A percentile compares a stretch with the other conserved stretches of the same genome.
Conservation (phyloP, 2,888 invertebrate species). For the Elmis aenea region DNA sequence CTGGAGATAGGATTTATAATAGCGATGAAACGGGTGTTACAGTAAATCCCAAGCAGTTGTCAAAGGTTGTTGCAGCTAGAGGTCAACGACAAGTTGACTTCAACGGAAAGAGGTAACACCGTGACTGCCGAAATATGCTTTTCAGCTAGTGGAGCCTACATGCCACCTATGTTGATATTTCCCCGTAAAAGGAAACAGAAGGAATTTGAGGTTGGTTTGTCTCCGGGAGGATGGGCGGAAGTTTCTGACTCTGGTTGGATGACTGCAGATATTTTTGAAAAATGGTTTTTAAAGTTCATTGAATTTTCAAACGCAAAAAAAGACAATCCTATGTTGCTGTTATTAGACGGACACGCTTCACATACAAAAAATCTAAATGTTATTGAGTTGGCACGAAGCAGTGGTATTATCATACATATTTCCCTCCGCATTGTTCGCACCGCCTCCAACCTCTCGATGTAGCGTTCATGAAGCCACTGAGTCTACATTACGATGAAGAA, state of each 20-base stretch:
- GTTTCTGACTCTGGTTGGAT: slow-evolving; percentile 35
- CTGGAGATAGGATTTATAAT: slow-evolving; percentile 22
- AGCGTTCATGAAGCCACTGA: slow-evolving; percentile 3
- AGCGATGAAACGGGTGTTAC: slow-evolving; percentile 28
- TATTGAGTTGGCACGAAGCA: slow-evolving; percentile 1
- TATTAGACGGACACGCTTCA: slow-evolving; percentile 28
- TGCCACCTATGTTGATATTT: slow-evolving; percentile 11
- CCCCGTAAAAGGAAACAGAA: background rate
- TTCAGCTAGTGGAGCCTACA: slow-evolving; percentile 17
- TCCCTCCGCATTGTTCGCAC: slow-evolving; percentile 24
- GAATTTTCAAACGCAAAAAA: too few relatives aligned
- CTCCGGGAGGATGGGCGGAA: slow-evolving; percentile 18
- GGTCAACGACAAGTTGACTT: slow-evolving; percentile 6
- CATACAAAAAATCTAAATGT: slow-evolving; percentile 26
- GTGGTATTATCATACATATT: too few relatives aligned
- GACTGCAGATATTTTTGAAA: slow-evolving; percentile 25
- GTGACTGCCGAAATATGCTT: slow-evolving; percentile 6
- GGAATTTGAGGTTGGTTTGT: slow-evolving; percentile 2
- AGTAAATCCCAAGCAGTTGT: slow-evolving; percentile 19
- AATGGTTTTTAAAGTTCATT: slow-evolving; percentile 27
- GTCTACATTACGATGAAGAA: slow-evolving; percentile 1
- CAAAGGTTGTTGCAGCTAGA: slow-evolving; percentile 13
- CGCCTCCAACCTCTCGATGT: slow-evolving; percentile 29
- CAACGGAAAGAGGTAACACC: slow-evolving; percentile 21
- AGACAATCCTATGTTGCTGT: slow-evolving; percentile 27